Conservation (phyloP, 2,797 vertebrate species). For the Amphiprion clarkii region DNA sequence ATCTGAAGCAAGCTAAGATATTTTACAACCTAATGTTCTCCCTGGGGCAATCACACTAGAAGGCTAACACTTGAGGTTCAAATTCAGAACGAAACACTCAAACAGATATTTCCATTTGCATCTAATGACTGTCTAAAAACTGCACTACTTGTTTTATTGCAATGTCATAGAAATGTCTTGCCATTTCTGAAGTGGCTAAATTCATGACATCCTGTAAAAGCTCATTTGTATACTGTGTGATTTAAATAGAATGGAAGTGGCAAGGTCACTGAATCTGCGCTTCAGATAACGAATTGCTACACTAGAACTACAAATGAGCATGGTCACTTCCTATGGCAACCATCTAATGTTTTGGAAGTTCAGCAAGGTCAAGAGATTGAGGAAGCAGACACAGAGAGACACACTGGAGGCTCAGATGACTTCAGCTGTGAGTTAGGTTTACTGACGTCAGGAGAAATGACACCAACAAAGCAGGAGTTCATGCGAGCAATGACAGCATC, state of each 20-base stretch:
- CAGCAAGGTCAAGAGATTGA: too few relatives aligned
- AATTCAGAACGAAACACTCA: slow-evolving; percentile 40
- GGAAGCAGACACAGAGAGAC: too few relatives aligned
- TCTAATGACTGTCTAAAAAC: slow-evolving; percentile 36
- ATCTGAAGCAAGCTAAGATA: slow-evolving; percentile 64
- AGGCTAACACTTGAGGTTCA: slow-evolving; percentile 40
- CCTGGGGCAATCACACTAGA: slow-evolving; percentile 35
- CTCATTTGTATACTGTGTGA: slow-evolving; percentile 8
- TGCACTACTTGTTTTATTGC: slow-evolving; percentile 25
- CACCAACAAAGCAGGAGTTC: too few relatives aligned
- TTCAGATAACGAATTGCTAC: neutral
- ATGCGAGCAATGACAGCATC: too few relatives aligned
- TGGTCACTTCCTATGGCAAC: neutral
- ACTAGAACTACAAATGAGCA: neutral
- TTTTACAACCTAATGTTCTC: slow-evolving; percentile 59
- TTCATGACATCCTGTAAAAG: slow-evolving; percentile 19
- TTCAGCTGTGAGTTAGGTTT: too few relatives aligned
- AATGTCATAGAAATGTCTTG: slow-evolving; percentile 7
- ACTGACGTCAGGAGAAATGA: too few relatives aligned
- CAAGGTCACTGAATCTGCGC: neutral
- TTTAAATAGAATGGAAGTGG: slow-evolving; percentile 8
- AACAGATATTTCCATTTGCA: slow-evolving; percentile 28
- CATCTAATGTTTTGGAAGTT: neutral
- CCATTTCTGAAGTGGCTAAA: slow-evolving; percentile 17
- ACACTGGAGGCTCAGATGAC: too few relatives aligned